Evolutionary conservation across 1,140 invertebrate genomes (phyloP), one percentile per base, ranked within the genome.

Genomic region (Scaptomyza hsui): DNA sequence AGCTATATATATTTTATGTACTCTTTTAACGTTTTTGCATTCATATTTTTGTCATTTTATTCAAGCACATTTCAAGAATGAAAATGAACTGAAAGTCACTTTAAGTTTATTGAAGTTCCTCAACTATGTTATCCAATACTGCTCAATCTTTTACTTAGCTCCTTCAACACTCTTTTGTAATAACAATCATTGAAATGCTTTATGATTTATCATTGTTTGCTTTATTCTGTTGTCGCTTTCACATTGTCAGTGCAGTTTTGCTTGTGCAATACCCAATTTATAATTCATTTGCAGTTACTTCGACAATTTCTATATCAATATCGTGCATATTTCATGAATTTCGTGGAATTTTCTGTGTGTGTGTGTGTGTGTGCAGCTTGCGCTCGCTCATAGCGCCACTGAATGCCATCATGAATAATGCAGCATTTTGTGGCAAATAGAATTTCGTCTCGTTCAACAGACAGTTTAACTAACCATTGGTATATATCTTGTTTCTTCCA

Each of bases 261-360:
- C 55, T 44, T 32, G 26, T 24, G 16, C 4, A 37, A 45, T 49
- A 13, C 24, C 21, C 39, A 32, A 72, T 72, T 72, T 67, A 67
- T 67, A 59, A 72, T 67, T 72, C 62, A 72, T 67, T 72, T 67
- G 39, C 18, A 52, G 21, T 49, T 37, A 10, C 15, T 37, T 64
- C 37, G 32, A 24, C 67, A 47, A 55, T 55, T 55, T 69, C 72
- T 26, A 64, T 53, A 80, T 76, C 72, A 64, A 76, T 81, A 73
- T 67, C 68, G 37, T 77, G 81, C 65, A 83, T 83, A 80, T 80
- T 83, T 83, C 80, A 83, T 86, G 29, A 47, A 56, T 48, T 62
- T 24, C 7, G 39, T 75, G 41, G 56, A 65, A 59, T 52, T 61
- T 65, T 71, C 55, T 56, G 1, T 21, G 19, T 21, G 4, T 21